A percentile compares a stretch with the other conserved stretches of the same genome.
Conservation (phyloP, 2,113 vertebrate species). For the Hippocampus barbouri region DNA sequence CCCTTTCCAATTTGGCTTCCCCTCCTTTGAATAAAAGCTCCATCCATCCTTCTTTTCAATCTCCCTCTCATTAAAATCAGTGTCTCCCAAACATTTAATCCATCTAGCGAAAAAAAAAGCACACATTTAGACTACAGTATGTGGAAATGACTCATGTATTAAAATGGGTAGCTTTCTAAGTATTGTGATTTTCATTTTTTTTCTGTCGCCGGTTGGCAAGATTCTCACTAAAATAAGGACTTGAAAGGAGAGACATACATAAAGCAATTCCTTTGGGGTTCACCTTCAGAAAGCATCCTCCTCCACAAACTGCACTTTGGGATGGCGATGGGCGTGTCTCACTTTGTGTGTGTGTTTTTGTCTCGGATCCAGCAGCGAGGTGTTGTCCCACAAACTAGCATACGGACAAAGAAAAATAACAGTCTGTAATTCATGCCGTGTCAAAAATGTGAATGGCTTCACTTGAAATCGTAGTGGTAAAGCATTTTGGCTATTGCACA, state of each 20-base stretch:
- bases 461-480: not conserved
- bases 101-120: too few species aligned
- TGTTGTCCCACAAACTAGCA: slow-evolving; percentile 18
- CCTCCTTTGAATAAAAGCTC: slow-evolving; percentile 64
- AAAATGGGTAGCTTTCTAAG: not conserved
- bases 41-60: slow-evolving; percentile 30
- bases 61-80: not conserved
- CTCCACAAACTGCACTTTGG: slow-evolving; percentile 47
- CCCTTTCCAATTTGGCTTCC: slow-evolving; percentile 67
- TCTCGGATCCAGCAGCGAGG: not conserved
- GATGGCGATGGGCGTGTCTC: slow-evolving; percentile 39
- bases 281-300: slow-evolving; percentile 61
- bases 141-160: not conserved
- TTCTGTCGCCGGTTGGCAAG: not conserved
- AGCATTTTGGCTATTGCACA: not conserved
- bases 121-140: not conserved
- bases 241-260: slow-evolving; percentile 38
- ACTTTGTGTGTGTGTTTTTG: not conserved
- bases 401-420: slow-evolving; percentile 48
- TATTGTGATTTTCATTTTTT: slow-evolving; percentile 2
- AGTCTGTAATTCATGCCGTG: slow-evolving; percentile 7
- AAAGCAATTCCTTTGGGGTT: slow-evolving; percentile 52
- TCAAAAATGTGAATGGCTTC: slow-evolving; percentile 21
- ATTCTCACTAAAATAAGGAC: slow-evolving; percentile 30
- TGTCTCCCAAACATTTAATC: slow-evolving; percentile 7